Conservation (phyloP, 2,797 vertebrate species). For the Atherinosoma microstoma region DNA sequence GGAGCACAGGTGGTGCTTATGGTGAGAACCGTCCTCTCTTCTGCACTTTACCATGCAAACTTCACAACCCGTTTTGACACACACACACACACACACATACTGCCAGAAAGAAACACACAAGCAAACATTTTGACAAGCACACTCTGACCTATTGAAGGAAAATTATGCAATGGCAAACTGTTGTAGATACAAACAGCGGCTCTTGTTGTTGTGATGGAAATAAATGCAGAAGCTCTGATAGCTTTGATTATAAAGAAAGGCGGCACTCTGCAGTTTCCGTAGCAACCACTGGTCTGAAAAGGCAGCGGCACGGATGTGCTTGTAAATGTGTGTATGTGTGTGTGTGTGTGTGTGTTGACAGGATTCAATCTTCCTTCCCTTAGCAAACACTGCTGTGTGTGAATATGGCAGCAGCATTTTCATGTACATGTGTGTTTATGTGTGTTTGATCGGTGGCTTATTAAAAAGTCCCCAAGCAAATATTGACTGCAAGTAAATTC, state of each 20-base stretch:
- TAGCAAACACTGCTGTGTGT: conserved; percentile 44
- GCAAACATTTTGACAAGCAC: neutral
- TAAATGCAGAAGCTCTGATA: conserved; percentile 60
- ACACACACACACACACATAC: conserved; percentile 7
- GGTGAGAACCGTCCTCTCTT: conserved; percentile 74
- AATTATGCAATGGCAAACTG: conserved; percentile 20
- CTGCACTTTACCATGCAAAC: conserved; percentile 39
- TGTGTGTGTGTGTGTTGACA: conserved; percentile 42
- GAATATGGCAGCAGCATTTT: conserved; percentile 16
- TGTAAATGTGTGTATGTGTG: neutral
- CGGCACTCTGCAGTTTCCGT: conserved; percentile 69
- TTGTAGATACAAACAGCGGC: conserved; percentile 3
- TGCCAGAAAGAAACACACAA: neutral
- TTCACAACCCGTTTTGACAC: conserved; percentile 35
- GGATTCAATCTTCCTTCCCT: conserved; percentile 41
- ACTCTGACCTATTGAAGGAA: neutral
- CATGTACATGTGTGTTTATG: conserved; percentile 11
- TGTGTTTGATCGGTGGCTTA: conserved; percentile 50
- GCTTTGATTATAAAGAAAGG: conserved; percentile 67
- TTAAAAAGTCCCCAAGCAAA: conserved; percentile 51
- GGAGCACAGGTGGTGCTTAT: conserved; percentile 78
- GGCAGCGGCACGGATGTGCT: conserved; percentile 28
- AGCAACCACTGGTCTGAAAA: conserved; percentile 68
- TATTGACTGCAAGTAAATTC: conserved; percentile 43
- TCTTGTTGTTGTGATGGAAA: conserved; percentile 55